Evolutionary conservation across 2,797 vertebrate species (phyloP).

Genomic region (Sebastiscus tertius): DNA sequence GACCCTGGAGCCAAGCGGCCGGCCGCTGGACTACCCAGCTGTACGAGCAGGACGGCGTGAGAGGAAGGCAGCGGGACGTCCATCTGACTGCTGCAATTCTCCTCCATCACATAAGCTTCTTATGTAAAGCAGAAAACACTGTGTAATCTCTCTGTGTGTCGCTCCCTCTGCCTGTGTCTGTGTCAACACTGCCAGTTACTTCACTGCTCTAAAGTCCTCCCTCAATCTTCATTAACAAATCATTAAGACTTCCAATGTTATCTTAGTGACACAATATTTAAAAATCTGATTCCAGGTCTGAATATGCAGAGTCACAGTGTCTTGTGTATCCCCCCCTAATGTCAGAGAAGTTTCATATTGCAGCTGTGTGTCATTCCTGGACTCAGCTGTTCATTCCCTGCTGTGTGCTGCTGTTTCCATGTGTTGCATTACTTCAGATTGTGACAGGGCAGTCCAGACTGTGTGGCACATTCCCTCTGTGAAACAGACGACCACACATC

Average conservation of each 20-base stretch:
- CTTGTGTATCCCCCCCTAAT: neutral
- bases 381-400: conserved; percentile 40
- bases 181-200: conserved; percentile 33
- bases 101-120: conserved; percentile 75
- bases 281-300: neutral
- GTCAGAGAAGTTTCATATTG: neutral
- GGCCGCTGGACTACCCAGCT: conserved; percentile 62
- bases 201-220: neutral
- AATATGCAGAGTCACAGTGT: neutral
- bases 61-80: conserved; percentile 46
- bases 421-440: conserved; percentile 24
- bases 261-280: neutral
- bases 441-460: conserved; percentile 4
- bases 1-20: conserved; percentile 46
- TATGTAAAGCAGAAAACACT: conserved; percentile 81
- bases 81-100: conserved; percentile 75
- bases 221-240: neutral
- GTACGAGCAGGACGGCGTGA: conserved; percentile 26
- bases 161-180: conserved; percentile 18
- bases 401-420: conserved; percentile 34
- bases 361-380: neutral
- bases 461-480: neutral
- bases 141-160: conserved; percentile 67
- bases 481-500: neutral
- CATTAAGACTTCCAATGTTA: neutral